phyloP scores from a whole-genome alignment of 2,888 invertebrate genomes.

The Nasonovia ribisnigri region DNA sequence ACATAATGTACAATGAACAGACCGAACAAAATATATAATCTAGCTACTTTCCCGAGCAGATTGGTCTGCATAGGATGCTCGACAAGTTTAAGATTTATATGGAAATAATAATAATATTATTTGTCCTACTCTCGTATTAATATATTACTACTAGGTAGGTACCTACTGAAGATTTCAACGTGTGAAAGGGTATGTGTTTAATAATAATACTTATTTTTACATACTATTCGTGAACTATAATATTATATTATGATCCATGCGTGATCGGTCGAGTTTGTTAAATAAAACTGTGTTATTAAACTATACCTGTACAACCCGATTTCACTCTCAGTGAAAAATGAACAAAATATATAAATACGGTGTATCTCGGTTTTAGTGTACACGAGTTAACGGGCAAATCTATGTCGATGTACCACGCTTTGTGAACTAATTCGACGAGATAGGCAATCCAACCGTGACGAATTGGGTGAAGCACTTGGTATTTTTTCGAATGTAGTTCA shows the following conservation, averaged over 20 bases:
- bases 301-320: neutral
- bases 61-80: neutral
- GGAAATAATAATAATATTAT: neutral
- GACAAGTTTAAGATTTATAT: neutral
- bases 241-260: neutral
- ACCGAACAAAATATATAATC: neutral
- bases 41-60: neutral
- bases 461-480: neutral
- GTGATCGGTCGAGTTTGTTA: neutral
- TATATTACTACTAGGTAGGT: neutral
- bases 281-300: neutral
- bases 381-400: neutral
- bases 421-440: neutral
- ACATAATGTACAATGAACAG: constrained; percentile 11
- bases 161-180: neutral
- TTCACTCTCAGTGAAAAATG: neutral
- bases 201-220: neutral
- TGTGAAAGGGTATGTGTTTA: neutral
- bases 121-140: neutral
- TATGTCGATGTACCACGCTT: neutral
- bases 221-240: neutral
- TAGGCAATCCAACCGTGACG: neutral
- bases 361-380: neutral
- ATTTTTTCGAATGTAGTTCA: neutral
- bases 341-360: neutral